These are phyloP conservation scores for Andinoacara biseriatus DNA, from an alignment of 2,113 vertebrate species.

Conservation along the genomic window DNA sequence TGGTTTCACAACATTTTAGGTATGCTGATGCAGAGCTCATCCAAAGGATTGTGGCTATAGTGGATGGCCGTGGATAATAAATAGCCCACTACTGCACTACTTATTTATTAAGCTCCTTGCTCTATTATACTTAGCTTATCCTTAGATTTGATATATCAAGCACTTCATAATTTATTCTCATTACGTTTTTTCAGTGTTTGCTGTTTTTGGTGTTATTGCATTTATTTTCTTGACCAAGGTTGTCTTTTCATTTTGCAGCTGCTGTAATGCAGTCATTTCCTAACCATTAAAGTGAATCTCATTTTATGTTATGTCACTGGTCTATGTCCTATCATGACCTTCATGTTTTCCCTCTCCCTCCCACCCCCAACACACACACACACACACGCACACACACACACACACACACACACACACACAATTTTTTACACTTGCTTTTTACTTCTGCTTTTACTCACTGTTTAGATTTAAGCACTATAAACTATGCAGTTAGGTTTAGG, in stretches of 20 bases:
- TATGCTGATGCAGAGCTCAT: too few species aligned
- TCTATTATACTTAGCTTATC: background rate
- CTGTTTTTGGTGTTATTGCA: background rate
- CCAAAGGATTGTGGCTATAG: too few species aligned
- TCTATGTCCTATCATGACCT: background rate
- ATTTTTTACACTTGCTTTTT: background rate
- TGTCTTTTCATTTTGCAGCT: background rate
- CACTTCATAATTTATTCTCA: background rate
- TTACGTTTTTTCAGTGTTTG: background rate
- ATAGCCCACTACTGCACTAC: background rate
- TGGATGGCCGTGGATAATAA: background rate
- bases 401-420: too few species aligned
- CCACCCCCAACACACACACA: too few species aligned
- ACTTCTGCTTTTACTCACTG: background rate
- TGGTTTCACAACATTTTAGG: background rate
- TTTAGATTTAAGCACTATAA: background rate
- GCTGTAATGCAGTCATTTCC: background rate
- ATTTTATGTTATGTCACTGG: background rate
- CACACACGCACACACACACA: too few species aligned
- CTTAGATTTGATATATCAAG: background rate
- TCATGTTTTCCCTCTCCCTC: background rate
- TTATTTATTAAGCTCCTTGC: background rate
- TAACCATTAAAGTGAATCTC: background rate
- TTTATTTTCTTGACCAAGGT: background rate
- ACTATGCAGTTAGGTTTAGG: too few species aligned